phyloP scores from a whole-genome alignment of 2,113 vertebrate genomes.

The Chamaetylas fuelleborni region DNA sequence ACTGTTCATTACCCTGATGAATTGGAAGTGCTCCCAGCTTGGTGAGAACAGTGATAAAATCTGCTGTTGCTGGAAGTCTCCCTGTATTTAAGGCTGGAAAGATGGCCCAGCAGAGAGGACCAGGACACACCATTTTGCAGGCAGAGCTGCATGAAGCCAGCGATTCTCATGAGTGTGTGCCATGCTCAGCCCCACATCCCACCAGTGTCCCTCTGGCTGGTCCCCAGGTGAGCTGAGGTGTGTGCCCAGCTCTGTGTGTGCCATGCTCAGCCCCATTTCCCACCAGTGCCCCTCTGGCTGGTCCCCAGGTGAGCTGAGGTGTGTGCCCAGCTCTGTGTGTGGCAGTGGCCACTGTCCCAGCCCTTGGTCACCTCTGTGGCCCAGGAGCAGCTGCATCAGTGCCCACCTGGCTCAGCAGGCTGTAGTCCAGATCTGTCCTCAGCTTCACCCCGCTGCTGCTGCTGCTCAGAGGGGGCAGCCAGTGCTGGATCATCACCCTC shows the following conservation, averaged over 20 bases:
- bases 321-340: too few species aligned
- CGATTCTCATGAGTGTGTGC: accelerated
- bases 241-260: not conserved
- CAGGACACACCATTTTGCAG: not conserved
- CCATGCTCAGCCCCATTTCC: too few species aligned
- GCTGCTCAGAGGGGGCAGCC: conserved; percentile 87
- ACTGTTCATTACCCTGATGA: not conserved
- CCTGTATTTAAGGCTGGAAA: conserved; percentile 46
- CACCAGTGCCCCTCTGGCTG: too few species aligned
- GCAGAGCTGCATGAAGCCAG: not conserved
- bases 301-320: not conserved
- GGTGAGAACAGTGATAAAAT: not conserved
- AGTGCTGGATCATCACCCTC: conserved; percentile 87
- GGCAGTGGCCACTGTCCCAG: not conserved
- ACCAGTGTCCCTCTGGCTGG: not conserved
- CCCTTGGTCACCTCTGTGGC: accelerated
- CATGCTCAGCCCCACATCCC: accelerated
- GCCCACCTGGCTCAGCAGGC: conserved; percentile 79
- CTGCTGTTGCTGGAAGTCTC: not conserved
- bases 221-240: not conserved
- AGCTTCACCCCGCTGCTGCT: conserved; percentile 78
- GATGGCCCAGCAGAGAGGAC: not conserved
- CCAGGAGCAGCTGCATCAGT: not conserved
- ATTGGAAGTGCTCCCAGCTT: not conserved
- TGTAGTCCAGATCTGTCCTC: conserved; percentile 81